Conservation (phyloP, 2,888 invertebrate genomes). For the Diadromus collaris region DNA sequence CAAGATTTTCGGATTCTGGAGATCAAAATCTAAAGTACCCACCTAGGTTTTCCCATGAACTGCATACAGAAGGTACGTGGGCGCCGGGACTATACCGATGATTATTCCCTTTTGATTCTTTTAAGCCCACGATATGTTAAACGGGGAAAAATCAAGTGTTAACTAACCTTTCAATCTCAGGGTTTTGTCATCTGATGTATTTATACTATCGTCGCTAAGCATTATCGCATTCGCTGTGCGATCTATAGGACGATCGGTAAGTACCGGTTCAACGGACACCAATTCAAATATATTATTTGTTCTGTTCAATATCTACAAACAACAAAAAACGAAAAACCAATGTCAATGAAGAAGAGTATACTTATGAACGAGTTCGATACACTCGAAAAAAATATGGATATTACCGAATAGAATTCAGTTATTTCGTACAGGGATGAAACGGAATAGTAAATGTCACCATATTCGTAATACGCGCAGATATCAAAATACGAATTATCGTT, state of each 20-base stretch:
- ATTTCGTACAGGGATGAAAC: no score
- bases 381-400: conserved; percentile 1
- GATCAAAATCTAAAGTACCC: no score
- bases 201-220: conserved; percentile 82
- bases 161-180: conserved; percentile 75
- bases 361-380: conserved; percentile 25
- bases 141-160: conserved; percentile 42
- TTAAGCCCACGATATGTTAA: conserved; percentile 48
- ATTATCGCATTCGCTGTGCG: conserved; percentile 82
- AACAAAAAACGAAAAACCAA: neutral
- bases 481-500: no score
- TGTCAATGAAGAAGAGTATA: no score
- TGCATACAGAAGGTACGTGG: no score
- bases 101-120: no score
- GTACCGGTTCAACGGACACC: conserved; percentile 93
- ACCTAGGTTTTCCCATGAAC: no score
- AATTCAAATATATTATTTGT: conserved; percentile 99
- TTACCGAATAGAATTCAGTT: neutral
- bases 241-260: conserved; percentile 83
- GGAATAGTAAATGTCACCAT: no score
- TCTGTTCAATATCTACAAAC: conserved; percentile 91
- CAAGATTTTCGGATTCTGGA: no score
- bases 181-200: conserved; percentile 85
- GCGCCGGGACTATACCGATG: no score
- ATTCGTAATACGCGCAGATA: no score